Evolutionary conservation across 2,113 vertebrate genomes (phyloP).

Genomic region (Dromas ardeola): DNA sequence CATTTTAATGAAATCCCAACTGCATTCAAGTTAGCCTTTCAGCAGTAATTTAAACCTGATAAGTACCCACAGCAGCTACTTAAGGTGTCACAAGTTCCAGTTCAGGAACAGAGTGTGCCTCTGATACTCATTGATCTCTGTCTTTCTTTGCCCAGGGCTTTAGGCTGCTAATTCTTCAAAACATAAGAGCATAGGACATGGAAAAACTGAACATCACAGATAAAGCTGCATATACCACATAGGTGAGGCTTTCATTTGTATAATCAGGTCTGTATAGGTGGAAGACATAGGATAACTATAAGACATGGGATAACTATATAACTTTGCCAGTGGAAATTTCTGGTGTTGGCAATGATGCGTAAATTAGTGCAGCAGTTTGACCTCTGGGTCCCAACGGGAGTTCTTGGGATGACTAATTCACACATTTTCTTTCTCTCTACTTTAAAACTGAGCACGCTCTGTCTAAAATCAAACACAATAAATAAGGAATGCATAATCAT

Average conservation of each 20-base stretch:
- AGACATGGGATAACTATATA: neutral
- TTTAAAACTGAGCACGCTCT: neutral
- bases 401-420: neutral
- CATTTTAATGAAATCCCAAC: neutral
- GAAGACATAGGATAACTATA: neutral
- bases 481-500: neutral
- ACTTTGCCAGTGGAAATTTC: neutral
- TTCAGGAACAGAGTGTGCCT: neutral
- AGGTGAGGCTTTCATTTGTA: neutral
- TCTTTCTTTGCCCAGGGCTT: neutral
- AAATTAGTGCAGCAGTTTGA: neutral
- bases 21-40: neutral
- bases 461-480: neutral
- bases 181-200: neutral
- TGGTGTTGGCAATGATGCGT: neutral
- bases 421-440: neutral
- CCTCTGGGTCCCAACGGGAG: accelerated
- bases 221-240: neutral
- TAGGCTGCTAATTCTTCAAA: neutral
- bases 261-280: neutral
- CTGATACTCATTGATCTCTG: neutral
- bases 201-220: neutral
- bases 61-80: neutral
- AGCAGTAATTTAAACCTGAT: neutral
- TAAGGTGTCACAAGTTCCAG: neutral